Evolutionary conservation across 2,797 vertebrate species (phyloP).

Genomic region (Perodicticus potto): DNA sequence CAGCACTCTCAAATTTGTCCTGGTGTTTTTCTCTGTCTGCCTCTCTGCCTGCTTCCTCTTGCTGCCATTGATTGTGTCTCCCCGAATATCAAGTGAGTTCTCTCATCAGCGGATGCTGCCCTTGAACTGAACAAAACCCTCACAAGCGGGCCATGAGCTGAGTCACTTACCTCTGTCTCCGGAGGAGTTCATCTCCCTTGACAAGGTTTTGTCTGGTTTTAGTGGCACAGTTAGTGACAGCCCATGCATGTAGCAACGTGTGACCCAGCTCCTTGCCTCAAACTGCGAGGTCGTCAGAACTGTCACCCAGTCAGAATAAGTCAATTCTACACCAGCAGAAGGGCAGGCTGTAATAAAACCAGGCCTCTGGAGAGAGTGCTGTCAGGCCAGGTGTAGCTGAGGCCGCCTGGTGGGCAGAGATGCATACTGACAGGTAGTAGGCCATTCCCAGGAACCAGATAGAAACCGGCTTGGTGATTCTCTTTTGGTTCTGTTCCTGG

Average conservation of each 20-base stretch:
- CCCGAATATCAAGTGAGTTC: slow-evolving; percentile 42
- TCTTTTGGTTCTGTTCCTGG: slow-evolving; percentile 40
- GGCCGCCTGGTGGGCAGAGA: slow-evolving; percentile 57
- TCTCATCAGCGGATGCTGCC: slow-evolving; percentile 79
- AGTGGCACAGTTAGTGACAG: slow-evolving; percentile 86
- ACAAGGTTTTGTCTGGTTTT: slow-evolving; percentile 88
- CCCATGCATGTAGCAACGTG: slow-evolving; percentile 82
- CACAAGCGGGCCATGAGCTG: slow-evolving; percentile 70
- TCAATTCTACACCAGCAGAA: slow-evolving; percentile 86
- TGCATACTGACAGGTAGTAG: slow-evolving; percentile 79
- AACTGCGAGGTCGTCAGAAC: slow-evolving; percentile 81
- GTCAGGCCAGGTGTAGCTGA: slow-evolving; percentile 74
- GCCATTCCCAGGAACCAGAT: slow-evolving; percentile 48
- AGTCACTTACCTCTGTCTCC: slow-evolving; percentile 85
- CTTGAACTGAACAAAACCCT: slow-evolving; percentile 87
- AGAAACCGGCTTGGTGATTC: slow-evolving; percentile 75
- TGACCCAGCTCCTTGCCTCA: slow-evolving; percentile 84
- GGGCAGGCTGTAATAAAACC: slow-evolving; percentile 85
- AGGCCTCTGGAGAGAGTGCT: slow-evolving; percentile 89
- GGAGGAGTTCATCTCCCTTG: slow-evolving; percentile 86
- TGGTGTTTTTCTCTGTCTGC: not conserved
- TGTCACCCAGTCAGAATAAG: slow-evolving; percentile 90
- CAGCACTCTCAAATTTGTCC: not conserved
- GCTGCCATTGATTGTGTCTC: not conserved
- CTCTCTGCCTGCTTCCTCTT: not conserved